A percentile compares a stretch with the other conserved stretches of the same genome.
Conservation (phyloP, 2,113 vertebrate species). For the Sisor rabdophorus region DNA sequence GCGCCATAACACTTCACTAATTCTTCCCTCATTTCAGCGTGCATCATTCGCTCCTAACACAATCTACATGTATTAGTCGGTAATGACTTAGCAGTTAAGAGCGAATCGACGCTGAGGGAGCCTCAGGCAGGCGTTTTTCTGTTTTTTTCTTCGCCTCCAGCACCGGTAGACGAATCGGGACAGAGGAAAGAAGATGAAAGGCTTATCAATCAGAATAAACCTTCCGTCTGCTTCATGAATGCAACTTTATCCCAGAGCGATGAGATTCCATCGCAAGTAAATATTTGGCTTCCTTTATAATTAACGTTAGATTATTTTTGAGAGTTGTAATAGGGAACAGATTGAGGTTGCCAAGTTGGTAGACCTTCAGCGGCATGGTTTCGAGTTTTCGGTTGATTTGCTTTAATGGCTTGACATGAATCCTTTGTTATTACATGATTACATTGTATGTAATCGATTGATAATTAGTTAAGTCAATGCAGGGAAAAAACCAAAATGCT, state of each 20-base stretch:
- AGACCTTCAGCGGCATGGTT: not conserved
- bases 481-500: no score
- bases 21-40: slow-evolving; percentile 89
- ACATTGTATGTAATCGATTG: not conserved
- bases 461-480: not conserved
- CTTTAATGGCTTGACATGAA: not conserved
- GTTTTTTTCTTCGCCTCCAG: slow-evolving; percentile 73
- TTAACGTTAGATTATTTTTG: slow-evolving; percentile 1
- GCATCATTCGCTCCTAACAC: slow-evolving; percentile 90
- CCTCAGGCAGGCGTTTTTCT: slow-evolving; percentile 72
- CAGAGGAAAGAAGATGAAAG: slow-evolving; percentile 80
- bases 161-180: slow-evolving; percentile 90
- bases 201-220: slow-evolving; percentile 89
- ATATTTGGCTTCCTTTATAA: slow-evolving; percentile 9
- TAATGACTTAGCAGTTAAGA: slow-evolving; percentile 98
- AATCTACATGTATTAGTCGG: slow-evolving; percentile 94
- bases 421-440: not conserved
- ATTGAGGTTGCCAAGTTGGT: not conserved
- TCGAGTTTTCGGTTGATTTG: not conserved
- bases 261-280: not conserved
- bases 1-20: slow-evolving; percentile 91
- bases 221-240: slow-evolving; percentile 80
- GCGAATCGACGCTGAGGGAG: slow-evolving; percentile 95
- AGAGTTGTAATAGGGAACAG: not conserved
- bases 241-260: slow-evolving; percentile 34